Base-by-base conservation (phyloP, 2,113 vertebrate species). In the Oenanthe melanoleuca region DNA sequence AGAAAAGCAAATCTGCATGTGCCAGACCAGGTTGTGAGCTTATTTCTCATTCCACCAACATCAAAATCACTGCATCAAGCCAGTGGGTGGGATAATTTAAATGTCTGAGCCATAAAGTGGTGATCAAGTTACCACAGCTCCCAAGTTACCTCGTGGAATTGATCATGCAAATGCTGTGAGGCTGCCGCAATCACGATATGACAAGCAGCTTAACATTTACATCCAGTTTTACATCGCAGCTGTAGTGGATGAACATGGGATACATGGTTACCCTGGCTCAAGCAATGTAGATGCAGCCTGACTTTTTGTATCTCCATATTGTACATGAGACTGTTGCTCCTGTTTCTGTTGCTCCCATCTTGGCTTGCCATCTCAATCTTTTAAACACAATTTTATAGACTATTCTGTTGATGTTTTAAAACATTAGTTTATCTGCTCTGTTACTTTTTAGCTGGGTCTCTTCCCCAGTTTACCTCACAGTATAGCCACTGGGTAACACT, bases 1-100 rank as follows among this genome's bases (percentile, higher is more conserved):
- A 64, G 37, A 73, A 72, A 89, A 59, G 50, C 73, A 93, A 84
- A 84, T 64, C 78, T 55, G 53, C 78, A 79, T 3, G 14, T 73
- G 75, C 44, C 71, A 93, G 74, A 80, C 60, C 50, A 63, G 60
- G 37, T 80, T 92, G 79, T 85, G 63, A 93, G 83, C 83, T 96
- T 66, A 78, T 55, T 66, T 79, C 61, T 79, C 49, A 90, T 61
- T 75, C 64, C 63, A 80, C 57, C 56, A 84, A 60, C 75, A 80
- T 1, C 0, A 0, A 71, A 92, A 74, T 87, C 80, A n/a, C 64
- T 66, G 42, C 66, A 73, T 66, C 75, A 38, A 77, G 56, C 37
- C 42, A 69, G 73, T 81, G 45, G 82, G 92, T 81, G 74, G 71
- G 90, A 72, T 88, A 53, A 95, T 66, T 90, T 72, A 88, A 69